These are phyloP conservation scores for Polymixis flavicincta DNA, from an alignment of 2,888 invertebrate species.

Conservation along the genomic window DNA sequence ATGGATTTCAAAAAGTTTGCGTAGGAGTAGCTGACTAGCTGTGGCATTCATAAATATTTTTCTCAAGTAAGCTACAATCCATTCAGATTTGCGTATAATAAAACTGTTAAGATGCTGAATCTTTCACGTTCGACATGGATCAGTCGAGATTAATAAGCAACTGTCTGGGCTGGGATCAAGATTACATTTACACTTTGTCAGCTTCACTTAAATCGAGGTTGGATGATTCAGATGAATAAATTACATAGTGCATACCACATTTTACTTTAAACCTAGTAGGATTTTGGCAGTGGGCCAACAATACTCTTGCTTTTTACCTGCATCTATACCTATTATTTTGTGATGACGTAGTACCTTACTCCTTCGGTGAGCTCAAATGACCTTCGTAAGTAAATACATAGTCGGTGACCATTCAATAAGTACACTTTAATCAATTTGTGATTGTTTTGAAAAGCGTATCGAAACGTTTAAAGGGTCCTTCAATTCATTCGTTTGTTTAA, in stretches of 20 bases:
- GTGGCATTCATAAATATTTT: conserved; percentile 48
- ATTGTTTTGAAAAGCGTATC: conserved; percentile 57
- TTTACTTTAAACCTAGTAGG: conserved; percentile 16
- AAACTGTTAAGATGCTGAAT: conserved; percentile 10
- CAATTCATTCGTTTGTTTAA: conserved; percentile 51
- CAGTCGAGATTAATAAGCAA: conserved; percentile 4
- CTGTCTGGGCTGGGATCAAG: conserved; percentile 3
- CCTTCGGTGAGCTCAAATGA: conserved; percentile 12
- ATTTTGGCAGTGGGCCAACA: conserved; percentile 36
- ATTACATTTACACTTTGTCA: not conserved
- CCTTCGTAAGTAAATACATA: conserved; percentile 29
- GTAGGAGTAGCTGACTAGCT: no score
- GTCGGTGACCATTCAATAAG: conserved; percentile 13
- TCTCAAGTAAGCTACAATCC: conserved; percentile 35
- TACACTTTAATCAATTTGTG: conserved; percentile 39
- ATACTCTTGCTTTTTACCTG: conserved; percentile 12
- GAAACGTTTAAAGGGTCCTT: conserved; percentile 60
- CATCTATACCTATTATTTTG: conserved; percentile 3
- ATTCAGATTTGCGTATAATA: conserved; percentile 5
- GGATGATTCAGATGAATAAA: not conserved
- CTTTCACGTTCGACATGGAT: conserved; percentile 5
- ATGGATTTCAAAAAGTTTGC: conserved; percentile 47
- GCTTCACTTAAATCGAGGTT: not conserved
- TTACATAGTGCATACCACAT: not conserved
- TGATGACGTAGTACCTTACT: not conserved